phyloP scores from a whole-genome alignment of 2,888 invertebrate species.

The Mactromeris polynyma region DNA sequence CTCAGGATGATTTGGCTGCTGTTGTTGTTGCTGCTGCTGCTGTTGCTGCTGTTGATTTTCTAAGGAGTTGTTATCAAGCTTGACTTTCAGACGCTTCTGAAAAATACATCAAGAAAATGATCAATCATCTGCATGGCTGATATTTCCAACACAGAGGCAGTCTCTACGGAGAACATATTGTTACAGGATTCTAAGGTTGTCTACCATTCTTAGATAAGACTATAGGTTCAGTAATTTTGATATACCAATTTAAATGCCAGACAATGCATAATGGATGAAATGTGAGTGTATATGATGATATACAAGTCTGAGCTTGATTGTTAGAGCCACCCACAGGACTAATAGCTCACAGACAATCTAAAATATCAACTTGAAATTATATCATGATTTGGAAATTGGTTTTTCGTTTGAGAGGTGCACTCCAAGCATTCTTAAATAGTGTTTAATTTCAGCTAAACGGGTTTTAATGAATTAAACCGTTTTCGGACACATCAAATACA shows the following conservation, averaged over 20 bases:
- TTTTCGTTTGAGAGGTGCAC: no score
- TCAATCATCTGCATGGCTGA: neutral
- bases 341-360: neutral
- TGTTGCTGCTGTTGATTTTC: slow-evolving; percentile 49
- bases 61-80: slow-evolving; percentile 75
- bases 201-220: neutral
- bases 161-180: neutral
- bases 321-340: neutral
- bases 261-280: slow-evolving; percentile 23
- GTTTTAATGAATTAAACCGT: no score
- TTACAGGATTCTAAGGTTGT: slow-evolving; percentile 5
- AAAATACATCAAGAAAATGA: slow-evolving; percentile 54
- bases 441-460: no score
- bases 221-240: slow-evolving; percentile 3
- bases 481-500: no score
- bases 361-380: slow-evolving; percentile 10
- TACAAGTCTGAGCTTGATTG: neutral
- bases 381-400: neutral
- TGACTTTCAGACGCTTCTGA: slow-evolving; percentile 81
- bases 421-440: no score
- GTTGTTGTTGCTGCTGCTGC: slow-evolving; percentile 43
- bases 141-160: neutral
- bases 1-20: slow-evolving; percentile 67
- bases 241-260: slow-evolving; percentile 13
- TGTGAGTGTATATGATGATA: neutral